Evolutionary conservation across 2,797 vertebrate genomes (phyloP), one percentile per base, ranked within the genome.

Genomic region (Sebastes diaconus): DNA sequence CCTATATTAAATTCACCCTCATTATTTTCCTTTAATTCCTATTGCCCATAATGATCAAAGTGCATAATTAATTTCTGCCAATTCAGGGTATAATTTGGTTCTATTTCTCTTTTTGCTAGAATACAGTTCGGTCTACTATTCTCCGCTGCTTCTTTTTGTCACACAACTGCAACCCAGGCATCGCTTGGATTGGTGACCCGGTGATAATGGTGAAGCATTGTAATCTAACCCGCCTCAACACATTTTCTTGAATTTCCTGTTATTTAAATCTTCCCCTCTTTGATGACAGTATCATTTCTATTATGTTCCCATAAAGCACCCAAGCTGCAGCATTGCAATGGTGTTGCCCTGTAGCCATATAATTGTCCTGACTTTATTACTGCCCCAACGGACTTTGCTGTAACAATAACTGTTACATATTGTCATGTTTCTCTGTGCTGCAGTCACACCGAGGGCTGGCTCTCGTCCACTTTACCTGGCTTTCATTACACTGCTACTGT

Each of bases 1-100:
- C 65, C 50, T 74, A 75, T 75, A 69, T 90, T 79, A 73, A 68
- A 34, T 69, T 12, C 54, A n/a, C 32, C 78, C 81, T 92, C 88
- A 69, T 93, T 93, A 92, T 86, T 88, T 89, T 74, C 50, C 68
- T 92, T 91, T 81, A 75, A 80, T 93, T 90, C 87, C 81, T 88
- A 92, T 94, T 90, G 92, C 94, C 82, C 80, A 90, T 83, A 90
- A 76, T 84, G 88, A 93, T 94, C 87, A 94, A 95, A 95, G 93
- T 81, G 88, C 92, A 95, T 95, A 87, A 91, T 93, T 95, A 93
- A 94, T 95, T 94, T 94, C 75, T 91, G 94, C 93, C 88, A 81
- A 93, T 91, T 94, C 89, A 89, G 91, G 83, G 86, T 87, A 76
- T 84, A 75, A 84, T 86, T 85, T 86, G 42, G 59, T 80, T 77